These are phyloP conservation scores for Ifrita kowaldi DNA, from an alignment of 2,113 vertebrate genomes.

Conservation along the genomic window DNA sequence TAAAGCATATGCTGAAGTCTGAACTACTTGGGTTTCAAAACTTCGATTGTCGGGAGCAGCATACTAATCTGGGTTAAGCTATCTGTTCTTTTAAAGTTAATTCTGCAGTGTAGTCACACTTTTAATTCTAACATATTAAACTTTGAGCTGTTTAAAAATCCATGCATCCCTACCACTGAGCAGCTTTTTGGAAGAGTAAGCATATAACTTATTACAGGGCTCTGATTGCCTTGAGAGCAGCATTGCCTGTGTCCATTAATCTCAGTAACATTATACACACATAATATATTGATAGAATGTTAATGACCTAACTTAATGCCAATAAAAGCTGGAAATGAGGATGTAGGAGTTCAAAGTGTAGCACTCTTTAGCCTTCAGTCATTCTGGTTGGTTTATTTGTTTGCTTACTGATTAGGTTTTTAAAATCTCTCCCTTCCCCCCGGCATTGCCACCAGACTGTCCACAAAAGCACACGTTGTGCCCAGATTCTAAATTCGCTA, in stretches of 20 bases:
- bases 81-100: not conserved
- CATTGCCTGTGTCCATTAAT: slow-evolving; percentile 40
- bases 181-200: slow-evolving; percentile 34
- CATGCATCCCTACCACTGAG: not conserved
- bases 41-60: not conserved
- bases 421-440: too few species aligned
- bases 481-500: not conserved
- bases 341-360: slow-evolving; percentile 44
- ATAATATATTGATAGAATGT: slow-evolving; percentile 60
- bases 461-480: not conserved
- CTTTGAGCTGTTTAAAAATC: slow-evolving; percentile 35
- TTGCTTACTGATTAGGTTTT: not conserved
- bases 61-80: slow-evolving; percentile 42
- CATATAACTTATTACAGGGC: not conserved
- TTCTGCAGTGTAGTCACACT: slow-evolving; percentile 8
- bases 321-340: slow-evolving; percentile 50
- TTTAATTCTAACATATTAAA: slow-evolving; percentile 25
- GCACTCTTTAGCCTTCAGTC: not conserved
- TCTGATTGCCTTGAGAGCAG: slow-evolving; percentile 3
- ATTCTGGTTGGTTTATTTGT: slow-evolving; percentile 26
- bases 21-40: slow-evolving; percentile 43
- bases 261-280: slow-evolving; percentile 46
- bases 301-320: slow-evolving; percentile 53
- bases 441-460: not conserved
- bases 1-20: slow-evolving; percentile 23